phyloP scores from a whole-genome alignment of 2,888 invertebrate species.

The Tipula vernalis region DNA sequence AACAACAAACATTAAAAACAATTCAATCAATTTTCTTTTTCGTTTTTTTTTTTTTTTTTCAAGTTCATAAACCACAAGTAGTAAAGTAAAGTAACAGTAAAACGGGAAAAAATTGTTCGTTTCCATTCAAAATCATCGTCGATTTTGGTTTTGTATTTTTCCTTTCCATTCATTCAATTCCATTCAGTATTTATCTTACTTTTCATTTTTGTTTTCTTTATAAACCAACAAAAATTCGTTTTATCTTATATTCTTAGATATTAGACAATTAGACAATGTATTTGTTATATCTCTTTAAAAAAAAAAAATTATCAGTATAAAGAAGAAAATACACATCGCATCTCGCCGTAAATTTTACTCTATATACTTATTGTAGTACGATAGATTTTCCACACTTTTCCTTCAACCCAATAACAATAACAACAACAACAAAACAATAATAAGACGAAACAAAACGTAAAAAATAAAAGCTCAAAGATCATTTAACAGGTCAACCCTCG shows the following conservation, averaged over 20 bases:
- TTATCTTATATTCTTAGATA: not conserved
- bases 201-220: not conserved
- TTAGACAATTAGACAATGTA: not conserved
- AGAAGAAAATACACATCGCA: not conserved
- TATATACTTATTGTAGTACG: not conserved
- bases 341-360: not conserved
- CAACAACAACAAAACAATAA: not conserved
- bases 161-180: not conserved
- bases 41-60: not conserved
- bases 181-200: not conserved
- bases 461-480: not conserved
- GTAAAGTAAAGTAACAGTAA: not conserved
- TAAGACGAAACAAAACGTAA: not conserved
- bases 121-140: not conserved
- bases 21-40: slow-evolving; percentile 4
- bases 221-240: not conserved
- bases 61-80: not conserved
- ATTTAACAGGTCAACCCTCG: not conserved
- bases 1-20: slow-evolving; percentile 4
- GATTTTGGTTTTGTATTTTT: not conserved
- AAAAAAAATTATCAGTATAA: not conserved
- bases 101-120: not conserved
- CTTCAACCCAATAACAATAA: not conserved
- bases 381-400: not conserved
- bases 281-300: not conserved